Evolutionary conservation across 2,113 vertebrate species (phyloP).

Genomic region (Oryzias curvinotus): DNA sequence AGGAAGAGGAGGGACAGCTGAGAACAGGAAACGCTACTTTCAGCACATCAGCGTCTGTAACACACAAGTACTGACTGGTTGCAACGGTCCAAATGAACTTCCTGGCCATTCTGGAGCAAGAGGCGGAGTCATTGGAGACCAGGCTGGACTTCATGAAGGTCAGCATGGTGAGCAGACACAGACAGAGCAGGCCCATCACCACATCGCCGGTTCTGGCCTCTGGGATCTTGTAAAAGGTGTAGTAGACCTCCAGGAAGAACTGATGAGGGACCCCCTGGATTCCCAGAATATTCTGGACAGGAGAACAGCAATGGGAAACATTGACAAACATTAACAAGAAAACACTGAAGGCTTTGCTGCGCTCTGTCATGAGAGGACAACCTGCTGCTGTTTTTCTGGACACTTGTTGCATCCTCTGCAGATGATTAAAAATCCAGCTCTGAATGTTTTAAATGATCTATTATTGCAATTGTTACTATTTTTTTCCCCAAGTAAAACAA

Average conservation of each 20-base stretch:
- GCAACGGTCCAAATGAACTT: constrained; percentile 80
- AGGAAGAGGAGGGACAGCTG: background rate
- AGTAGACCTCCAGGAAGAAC: constrained; percentile 89
- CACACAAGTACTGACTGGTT: constrained; percentile 79
- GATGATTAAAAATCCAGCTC: no score
- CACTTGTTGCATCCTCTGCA: no score
- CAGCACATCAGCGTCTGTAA: background rate
- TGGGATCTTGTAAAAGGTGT: constrained; percentile 80
- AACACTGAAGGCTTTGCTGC: no score
- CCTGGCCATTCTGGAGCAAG: constrained; percentile 60
- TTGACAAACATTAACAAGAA: background rate
- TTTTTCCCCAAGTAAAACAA: no score
- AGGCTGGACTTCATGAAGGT: constrained; percentile 79
- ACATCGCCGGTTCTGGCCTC: constrained; percentile 86
- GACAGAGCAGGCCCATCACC: constrained; percentile 83
- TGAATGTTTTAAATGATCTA: no score
- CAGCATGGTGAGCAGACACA: constrained; percentile 77
- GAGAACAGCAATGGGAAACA: background rate
- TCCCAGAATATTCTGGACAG: constrained; percentile 88
- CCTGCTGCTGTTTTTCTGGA: no score
- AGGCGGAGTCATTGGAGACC: constrained; percentile 1
- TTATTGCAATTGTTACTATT: no score
- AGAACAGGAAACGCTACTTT: background rate
- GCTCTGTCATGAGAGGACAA: no score
- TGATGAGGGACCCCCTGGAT: constrained; percentile 82